Conservation (phyloP, 2,113 vertebrate genomes). For the Sardina pilchardus region DNA sequence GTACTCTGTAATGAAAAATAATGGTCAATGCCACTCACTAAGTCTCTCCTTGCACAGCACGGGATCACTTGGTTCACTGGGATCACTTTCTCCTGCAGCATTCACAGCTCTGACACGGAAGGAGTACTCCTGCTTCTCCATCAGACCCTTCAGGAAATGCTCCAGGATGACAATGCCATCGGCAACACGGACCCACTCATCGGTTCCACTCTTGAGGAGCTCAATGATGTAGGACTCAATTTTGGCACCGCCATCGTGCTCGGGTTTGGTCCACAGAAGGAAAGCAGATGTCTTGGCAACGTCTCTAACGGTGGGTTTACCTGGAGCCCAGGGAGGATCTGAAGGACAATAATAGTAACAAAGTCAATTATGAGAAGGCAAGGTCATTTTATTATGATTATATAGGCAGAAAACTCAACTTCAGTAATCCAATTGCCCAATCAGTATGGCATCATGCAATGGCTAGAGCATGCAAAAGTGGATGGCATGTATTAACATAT, state of each 20-base stretch:
- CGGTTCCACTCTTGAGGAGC: slow-evolving; percentile 91
- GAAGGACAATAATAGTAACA: slow-evolving; percentile 37
- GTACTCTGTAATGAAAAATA: not conserved
- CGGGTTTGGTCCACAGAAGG: slow-evolving; percentile 92
- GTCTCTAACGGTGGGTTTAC: slow-evolving; percentile 91
- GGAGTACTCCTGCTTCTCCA: slow-evolving; percentile 98
- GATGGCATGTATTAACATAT: not conserved
- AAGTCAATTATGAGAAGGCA: too few relatives aligned
- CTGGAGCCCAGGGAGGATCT: slow-evolving; percentile 98
- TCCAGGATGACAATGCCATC: slow-evolving; percentile 83
- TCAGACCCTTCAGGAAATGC: slow-evolving; percentile 86
- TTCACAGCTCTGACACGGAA: slow-evolving; percentile 94
- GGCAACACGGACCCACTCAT: slow-evolving; percentile 92
- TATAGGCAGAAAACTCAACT: not conserved
- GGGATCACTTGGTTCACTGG: slow-evolving; percentile 93
- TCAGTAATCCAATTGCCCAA: not conserved
- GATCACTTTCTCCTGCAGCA: slow-evolving; percentile 91
- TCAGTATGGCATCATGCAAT: not conserved
- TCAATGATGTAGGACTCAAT: slow-evolving; percentile 93
- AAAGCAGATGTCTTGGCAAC: slow-evolving; percentile 87
- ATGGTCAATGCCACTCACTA: slow-evolving; percentile 76
- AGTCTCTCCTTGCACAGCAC: slow-evolving; percentile 96
- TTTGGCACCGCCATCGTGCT: slow-evolving; percentile 96
- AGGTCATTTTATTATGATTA: not conserved
- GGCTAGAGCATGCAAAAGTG: not conserved